Conservation (phyloP, 2,797 vertebrate species). For the Hippocampus kuda region DNA sequence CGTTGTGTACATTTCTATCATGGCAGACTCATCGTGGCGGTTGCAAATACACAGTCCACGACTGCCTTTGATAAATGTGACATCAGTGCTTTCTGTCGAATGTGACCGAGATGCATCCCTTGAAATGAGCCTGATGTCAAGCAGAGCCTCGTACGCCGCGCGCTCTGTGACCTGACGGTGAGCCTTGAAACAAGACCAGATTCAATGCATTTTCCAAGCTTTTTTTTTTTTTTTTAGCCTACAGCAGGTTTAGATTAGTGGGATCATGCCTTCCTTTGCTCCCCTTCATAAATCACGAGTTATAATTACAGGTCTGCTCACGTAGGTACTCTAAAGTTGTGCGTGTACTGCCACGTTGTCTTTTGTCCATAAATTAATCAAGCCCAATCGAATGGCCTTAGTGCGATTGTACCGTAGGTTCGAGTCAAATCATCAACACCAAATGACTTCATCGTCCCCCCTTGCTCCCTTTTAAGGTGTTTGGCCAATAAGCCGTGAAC, state of each 20-base stretch:
- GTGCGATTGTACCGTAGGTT: constrained; percentile 35
- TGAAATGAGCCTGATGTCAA: constrained; percentile 5
- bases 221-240: constrained; percentile 22
- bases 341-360: constrained; percentile 20
- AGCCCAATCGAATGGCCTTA: constrained; percentile 21
- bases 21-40: not conserved
- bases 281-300: constrained; percentile 46
- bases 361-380: constrained; percentile 11
- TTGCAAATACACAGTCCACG: not conserved
- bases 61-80: not conserved
- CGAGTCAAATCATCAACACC: constrained; percentile 37
- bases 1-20: not conserved
- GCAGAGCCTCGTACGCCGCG: constrained; percentile 13
- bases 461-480: constrained; percentile 42
- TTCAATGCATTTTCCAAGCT: constrained; percentile 43
- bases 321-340: constrained; percentile 32
- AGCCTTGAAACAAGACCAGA: constrained; percentile 17
- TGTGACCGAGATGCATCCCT: not conserved
- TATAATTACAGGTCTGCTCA: constrained; percentile 49
- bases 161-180: constrained; percentile 15
- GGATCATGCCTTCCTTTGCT: constrained; percentile 44
- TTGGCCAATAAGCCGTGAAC: constrained; percentile 47
- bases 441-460: constrained; percentile 53
- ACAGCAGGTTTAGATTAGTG: constrained; percentile 59
- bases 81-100: not conserved